Evolutionary conservation across 2,113 vertebrate genomes (phyloP), one percentile per base, ranked within the genome.

Genomic region (Siniperca chuatsi): DNA sequence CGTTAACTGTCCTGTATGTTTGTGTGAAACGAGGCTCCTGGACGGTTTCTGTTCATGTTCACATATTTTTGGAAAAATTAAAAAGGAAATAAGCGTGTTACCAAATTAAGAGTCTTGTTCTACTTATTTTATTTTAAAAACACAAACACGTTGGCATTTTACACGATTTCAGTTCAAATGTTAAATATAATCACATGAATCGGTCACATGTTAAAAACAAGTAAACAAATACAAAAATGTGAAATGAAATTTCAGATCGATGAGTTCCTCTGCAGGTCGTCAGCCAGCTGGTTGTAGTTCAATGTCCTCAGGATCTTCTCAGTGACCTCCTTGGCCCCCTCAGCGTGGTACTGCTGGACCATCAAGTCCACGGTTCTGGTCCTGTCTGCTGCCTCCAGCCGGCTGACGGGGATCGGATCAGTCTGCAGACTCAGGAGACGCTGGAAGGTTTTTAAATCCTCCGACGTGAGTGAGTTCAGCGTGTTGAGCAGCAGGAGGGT

Each of bases 271-370:
- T 10, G 33, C 33, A 84, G 71, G 0, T 23, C 18, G 4, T 79
- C 65, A 1, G 81, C 85, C 58, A 71, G 72, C 35, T 80, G 58
- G 21, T 83, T 79, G 9, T 68, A 60, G 5, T 68, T 48, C 86
- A 81, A 73, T 12, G 0, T 62, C 54, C 33, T 55, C 46, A 84
- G 81, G 55, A 83, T 76, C 2, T 77, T 58, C 42, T 70, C 58
- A 0, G 66, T 29, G 16, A 87, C 20, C 23, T 77, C 20, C 54
- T 44, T 29, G 18, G 73, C 86, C 21, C 81, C 82, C 2, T 77
- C 72, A 6, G 25, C 8, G 0, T 55, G 78, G 67, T 84, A 81
- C 52, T 84, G 69, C 73, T 81, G 81, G 15, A 87, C 73, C 86
- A 87, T 87, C 44, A 73, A 16, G 21, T 71, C 61, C 46, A 81